phyloP scores from a whole-genome alignment of 2,113 vertebrate species.

The Solenodon paradoxus region DNA sequence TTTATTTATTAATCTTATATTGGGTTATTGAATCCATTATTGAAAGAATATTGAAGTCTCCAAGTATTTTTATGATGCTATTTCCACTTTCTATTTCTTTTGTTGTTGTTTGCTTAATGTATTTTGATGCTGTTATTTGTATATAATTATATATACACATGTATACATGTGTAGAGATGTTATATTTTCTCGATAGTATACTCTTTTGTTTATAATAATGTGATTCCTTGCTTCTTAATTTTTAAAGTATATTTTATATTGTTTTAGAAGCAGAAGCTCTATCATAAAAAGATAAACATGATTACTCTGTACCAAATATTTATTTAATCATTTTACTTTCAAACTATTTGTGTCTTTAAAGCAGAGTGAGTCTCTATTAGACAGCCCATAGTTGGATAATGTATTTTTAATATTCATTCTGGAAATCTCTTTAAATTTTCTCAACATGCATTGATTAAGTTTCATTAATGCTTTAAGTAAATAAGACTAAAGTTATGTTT shows the following conservation, averaged over 20 bases:
- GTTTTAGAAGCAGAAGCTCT: too few relatives aligned
- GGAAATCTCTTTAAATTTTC: not conserved
- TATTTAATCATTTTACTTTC: not conserved
- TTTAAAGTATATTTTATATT: too few relatives aligned
- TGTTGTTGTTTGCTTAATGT: not conserved
- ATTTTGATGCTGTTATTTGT: too few relatives aligned
- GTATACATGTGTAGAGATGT: not conserved
- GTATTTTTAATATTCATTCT: not conserved
- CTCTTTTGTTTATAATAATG: not conserved
- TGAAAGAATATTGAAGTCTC: not conserved
- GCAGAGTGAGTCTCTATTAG: not conserved
- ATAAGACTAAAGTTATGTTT: not conserved
- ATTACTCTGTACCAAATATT: not conserved
- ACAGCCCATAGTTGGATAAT: not conserved
- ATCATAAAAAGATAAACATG: too few relatives aligned
- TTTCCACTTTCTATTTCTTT: not conserved
- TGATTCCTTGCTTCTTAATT: not conserved
- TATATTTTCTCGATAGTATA: not conserved
- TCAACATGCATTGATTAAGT: not conserved
- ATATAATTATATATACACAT: too few relatives aligned
- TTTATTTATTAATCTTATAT: not conserved
- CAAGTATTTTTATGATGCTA: not conserved
- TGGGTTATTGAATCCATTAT: not conserved
- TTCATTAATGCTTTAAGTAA: not conserved
- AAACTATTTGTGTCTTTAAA: not conserved